These are phyloP conservation scores for Leucosticte australis DNA, from an alignment of 2,113 vertebrate genomes.

Conservation along the genomic window DNA sequence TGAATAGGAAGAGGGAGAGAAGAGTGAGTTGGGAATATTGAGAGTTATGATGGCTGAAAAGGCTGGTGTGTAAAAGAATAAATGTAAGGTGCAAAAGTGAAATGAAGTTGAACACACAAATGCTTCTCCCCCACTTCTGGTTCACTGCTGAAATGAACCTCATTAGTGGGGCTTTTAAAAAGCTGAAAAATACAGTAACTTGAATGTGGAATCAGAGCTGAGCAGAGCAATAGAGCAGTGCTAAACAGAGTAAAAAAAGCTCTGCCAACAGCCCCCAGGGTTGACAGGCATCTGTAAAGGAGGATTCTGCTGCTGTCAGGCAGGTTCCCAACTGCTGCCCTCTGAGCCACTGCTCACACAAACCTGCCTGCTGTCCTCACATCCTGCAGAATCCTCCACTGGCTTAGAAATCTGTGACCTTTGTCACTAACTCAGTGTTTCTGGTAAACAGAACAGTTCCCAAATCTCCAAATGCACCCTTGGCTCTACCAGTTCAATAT, in stretches of 20 bases:
- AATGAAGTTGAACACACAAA: neutral
- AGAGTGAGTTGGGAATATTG: neutral
- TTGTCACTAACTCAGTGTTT: neutral
- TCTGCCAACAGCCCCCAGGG: neutral
- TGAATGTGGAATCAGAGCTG: neutral
- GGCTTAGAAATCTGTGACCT: neutral
- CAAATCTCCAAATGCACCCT: neutral
- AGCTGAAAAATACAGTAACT: neutral
- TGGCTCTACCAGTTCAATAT: neutral
- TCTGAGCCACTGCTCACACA: neutral
- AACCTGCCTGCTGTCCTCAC: neutral
- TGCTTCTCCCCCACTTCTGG: neutral
- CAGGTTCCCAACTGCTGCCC: neutral
- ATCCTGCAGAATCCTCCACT: neutral
- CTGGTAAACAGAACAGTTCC: neutral
- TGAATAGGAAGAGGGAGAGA: slow-evolving; percentile 37
- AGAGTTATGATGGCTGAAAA: neutral
- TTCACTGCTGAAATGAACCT: neutral
- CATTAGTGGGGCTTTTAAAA: neutral
- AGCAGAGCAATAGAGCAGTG: neutral
- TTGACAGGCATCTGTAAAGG: neutral
- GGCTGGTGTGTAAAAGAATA: neutral
- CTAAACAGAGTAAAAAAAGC: neutral
- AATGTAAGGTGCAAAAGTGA: neutral
- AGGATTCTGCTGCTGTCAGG: neutral